Percentiles rank a stretch among this genome's conserved stretches.
These are phyloP conservation scores for Calosoma granatense DNA, from an alignment of 1,140 invertebrate genomes.

Conservation along the genomic window DNA sequence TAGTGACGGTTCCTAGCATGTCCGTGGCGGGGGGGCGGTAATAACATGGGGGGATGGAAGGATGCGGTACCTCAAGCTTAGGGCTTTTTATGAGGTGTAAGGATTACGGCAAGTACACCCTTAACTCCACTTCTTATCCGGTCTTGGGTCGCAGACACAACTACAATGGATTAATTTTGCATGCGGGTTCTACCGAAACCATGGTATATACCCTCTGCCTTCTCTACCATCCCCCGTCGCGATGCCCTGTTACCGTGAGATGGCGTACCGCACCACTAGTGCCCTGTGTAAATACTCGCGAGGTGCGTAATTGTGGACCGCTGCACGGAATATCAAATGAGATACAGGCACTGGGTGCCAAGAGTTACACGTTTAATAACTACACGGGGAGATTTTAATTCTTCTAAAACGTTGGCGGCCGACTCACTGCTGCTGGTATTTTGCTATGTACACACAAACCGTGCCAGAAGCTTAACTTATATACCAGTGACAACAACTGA, in stretches of 20 bases:
- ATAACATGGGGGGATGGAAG: no score
- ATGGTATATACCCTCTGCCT: neutral
- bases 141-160: neutral
- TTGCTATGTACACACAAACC: no score
- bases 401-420: neutral
- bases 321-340: neutral
- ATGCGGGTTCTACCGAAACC: neutral
- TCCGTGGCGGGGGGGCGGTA: no score
- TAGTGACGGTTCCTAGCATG: no score
- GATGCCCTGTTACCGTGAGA: no score
- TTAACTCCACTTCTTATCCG: neutral
- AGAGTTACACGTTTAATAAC: constrained; percentile 5
- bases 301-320: constrained; percentile 6
- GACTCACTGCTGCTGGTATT: no score
- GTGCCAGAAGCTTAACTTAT: no score
- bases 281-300: neutral
- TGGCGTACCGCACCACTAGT: no score
- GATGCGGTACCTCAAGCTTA: neutral
- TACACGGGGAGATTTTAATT: constrained; percentile 3
- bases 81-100: constrained; percentile 4
- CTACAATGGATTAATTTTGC: constrained; percentile 8
- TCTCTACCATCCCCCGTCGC: neutral
- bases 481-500: no score
- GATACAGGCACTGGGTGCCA: neutral
- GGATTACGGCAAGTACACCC: constrained; percentile 3